Evolutionary conservation across 2,888 invertebrate species (phyloP).

Genomic region (Choristoneura rosaceana): DNA sequence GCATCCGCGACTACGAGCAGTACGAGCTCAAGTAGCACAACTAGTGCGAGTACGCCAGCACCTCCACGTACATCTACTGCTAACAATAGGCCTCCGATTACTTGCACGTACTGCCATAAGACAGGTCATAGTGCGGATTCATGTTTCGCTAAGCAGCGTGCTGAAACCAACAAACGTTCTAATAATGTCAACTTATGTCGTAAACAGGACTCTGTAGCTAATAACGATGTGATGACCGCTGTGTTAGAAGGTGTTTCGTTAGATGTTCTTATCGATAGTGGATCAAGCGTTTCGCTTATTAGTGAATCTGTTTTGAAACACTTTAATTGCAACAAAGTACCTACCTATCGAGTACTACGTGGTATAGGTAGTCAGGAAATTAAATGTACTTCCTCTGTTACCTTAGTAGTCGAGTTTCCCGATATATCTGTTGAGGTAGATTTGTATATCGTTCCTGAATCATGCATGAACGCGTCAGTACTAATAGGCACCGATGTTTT

Average conservation of each 20-base stretch:
- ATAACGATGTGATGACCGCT: slow-evolving; percentile 42
- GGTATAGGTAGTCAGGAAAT: slow-evolving; percentile 48
- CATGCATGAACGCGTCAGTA: slow-evolving; percentile 44
- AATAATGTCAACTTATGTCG: slow-evolving; percentile 45
- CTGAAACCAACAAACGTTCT: not conserved
- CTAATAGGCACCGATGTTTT: slow-evolving; percentile 48
- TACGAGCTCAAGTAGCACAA: not conserved
- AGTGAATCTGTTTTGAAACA: slow-evolving; percentile 39
- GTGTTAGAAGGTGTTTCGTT: slow-evolving; percentile 46
- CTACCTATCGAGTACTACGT: slow-evolving; percentile 41
- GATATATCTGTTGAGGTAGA: slow-evolving; percentile 47
- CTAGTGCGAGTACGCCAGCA: not conserved
- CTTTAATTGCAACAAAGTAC: slow-evolving; percentile 36
- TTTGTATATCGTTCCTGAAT: slow-evolving; percentile 43
- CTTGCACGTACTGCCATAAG: not conserved
- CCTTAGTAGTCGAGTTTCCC: slow-evolving; percentile 42
- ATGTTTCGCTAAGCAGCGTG: slow-evolving; percentile 8
- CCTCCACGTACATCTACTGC: not conserved
- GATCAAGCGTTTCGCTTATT: slow-evolving; percentile 46
- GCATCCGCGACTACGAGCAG: not conserved
- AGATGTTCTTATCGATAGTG: slow-evolving; percentile 49
- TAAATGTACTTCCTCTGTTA: slow-evolving; percentile 43
- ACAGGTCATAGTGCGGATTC: not conserved
- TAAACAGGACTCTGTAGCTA: not conserved
- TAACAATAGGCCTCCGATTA: not conserved